Conservation (phyloP, 2,113 vertebrate species). For the Cisticola juncidis region DNA sequence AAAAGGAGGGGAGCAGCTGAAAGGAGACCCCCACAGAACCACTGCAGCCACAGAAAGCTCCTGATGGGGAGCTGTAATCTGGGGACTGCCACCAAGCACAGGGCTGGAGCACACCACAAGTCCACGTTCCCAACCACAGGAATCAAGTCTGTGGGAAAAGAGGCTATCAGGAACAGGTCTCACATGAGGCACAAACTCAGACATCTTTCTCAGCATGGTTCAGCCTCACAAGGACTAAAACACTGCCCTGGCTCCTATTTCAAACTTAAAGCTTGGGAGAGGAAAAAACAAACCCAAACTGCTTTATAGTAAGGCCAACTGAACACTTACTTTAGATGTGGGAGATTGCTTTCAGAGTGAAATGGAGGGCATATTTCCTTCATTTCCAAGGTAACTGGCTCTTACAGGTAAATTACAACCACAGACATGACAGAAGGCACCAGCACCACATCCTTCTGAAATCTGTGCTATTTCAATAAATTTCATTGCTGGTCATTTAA, state of each 20-base stretch:
- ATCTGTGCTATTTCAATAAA: rapidly evolving
- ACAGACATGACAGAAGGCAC: background rate
- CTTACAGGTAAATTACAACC: background rate
- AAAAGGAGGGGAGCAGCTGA: background rate
- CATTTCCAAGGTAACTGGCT: background rate
- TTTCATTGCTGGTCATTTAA: background rate
- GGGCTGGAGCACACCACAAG: rapidly evolving
- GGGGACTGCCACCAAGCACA: background rate
- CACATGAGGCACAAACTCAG: background rate
- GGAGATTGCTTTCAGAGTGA: background rate
- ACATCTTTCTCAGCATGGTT: background rate
- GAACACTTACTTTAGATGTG: background rate
- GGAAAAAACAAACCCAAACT: background rate
- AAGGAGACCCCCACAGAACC: background rate
- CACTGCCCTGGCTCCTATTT: background rate
- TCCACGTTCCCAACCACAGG: background rate
- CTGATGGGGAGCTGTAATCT: rapidly evolving
- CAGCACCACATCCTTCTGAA: background rate
- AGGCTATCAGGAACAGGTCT: background rate
- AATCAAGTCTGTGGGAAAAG: background rate
- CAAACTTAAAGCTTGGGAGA: background rate
- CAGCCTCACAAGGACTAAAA: background rate
- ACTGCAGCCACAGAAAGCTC: background rate
- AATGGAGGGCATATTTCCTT: background rate
- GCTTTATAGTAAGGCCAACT: background rate